These are phyloP conservation scores for Cantharis nigra DNA, from an alignment of 2,888 invertebrate species.

Conservation along the genomic window DNA sequence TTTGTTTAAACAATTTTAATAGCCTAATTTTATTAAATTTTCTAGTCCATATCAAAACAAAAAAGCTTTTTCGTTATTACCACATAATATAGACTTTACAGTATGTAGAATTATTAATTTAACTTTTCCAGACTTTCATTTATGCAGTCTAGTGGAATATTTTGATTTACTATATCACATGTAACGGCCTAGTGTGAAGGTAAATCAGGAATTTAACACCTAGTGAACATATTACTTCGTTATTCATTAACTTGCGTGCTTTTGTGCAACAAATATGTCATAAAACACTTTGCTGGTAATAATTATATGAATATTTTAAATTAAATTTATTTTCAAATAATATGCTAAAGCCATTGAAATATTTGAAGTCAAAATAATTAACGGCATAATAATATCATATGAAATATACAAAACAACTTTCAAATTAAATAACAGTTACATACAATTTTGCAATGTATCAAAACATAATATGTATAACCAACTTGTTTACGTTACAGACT, in stretches of 20 bases:
- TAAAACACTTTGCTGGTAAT: neutral
- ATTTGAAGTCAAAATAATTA: neutral
- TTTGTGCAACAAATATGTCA: neutral
- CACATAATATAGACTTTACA: neutral
- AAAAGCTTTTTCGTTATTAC: neutral
- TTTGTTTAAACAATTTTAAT: neutral
- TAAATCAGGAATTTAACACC: conserved; percentile 26
- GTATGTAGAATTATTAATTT: neutral
- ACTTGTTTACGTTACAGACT: neutral
- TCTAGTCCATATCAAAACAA: neutral
- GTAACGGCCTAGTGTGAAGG: conserved; percentile 6
- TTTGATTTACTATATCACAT: neutral
- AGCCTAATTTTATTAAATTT: neutral
- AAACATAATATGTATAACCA: neutral
- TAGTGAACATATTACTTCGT: conserved; percentile 34
- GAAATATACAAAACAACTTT: neutral
- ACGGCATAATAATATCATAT: too few relatives aligned
- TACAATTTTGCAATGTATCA: neutral
- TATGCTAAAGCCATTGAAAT: neutral
- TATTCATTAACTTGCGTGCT: conserved; percentile 35
- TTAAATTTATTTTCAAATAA: neutral
- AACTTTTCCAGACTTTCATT: neutral
- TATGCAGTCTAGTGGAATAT: neutral
- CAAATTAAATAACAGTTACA: neutral
- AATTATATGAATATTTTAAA: neutral